Evolutionary conservation across 1,140 invertebrate species (phyloP), one percentile per base, ranked within the genome.

Genomic region (Cataglyphis hispanica): DNA sequence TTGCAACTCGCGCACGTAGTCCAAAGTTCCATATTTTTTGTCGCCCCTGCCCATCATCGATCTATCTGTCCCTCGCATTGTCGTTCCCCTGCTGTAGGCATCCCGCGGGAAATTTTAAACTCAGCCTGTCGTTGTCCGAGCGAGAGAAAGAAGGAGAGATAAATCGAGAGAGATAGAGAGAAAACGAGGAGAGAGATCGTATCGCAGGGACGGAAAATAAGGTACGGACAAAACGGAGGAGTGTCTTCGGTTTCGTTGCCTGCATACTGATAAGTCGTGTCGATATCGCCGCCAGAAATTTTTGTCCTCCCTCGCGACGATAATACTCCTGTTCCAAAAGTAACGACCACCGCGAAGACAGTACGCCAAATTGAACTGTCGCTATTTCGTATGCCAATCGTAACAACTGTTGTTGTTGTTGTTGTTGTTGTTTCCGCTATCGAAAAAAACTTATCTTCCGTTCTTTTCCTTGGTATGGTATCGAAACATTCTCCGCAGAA

Each of bases 51-150:
- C 84, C 43, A 53, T 81, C 66, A 86, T 80, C 76, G 77, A 66
- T 60, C 77, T 69, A 81, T 46, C 53, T 53, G 31, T 67, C 27
- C 40, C 46, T 37, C 19, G 37, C 53, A 60, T 31, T 60, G 25
- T 83, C 78, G 27, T 37, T 40, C 37, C 13, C 13, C 31, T 67
- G 16, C 43, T 19, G 27, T 58, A n/a, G 46, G n/a, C 22, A 83
- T 86, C 90, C 81, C 89, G 37, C 50, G 90, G 87, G 89, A 91
- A 91, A 90, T 91, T 90, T 91, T 91, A 91, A 90, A 89, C 72
- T 85, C 69, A 64, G 50, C 64, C 75, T 75, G 46, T 61, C 60
- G 50, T 16, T 25, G 69, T 25, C 40, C 37, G 76, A 11, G 27
- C 34, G 37, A 58, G 31, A 19, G 1, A 85, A 22, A 60, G 46